Evolutionary conservation across 2,888 invertebrate genomes (phyloP), one percentile per base, ranked within the genome.

Genomic region (Eulithis prunata): DNA sequence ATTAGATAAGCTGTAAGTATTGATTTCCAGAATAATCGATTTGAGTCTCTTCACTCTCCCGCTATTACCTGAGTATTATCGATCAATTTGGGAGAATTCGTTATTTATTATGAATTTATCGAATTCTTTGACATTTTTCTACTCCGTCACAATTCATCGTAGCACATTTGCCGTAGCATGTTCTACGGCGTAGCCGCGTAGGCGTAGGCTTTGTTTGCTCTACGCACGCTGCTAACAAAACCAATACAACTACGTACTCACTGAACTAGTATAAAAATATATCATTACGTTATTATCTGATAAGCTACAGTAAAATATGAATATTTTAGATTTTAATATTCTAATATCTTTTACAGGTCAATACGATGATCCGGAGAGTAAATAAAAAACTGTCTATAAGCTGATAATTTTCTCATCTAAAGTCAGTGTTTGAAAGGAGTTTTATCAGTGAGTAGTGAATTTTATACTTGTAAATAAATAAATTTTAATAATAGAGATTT

Each of bases 381-480:
- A 73, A 69, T 68, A 72, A 73, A 70, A 49, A 53, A 65, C 47
- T 54, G 53, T 68, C n/a, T 46, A 46, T 64, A 61, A 57, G 65
- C 69, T 73, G 76, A 75, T 75, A 75, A 79, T 83, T 82, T 84
- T 83, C 78, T 79, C 76, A 78, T 84, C 77, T 84, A 81, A 83
- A 86, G 77, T 89, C 88, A 85, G 89, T 90, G 90, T 88, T 90
- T 89, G 86, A 85, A 82, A 82, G 79, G 73, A 72, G 78, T 83
- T 84, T 85, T 85, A 83, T 86, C 80, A 81, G 84, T 84, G 84
- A 81, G 89, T 91, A 91, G 90, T 87, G 84, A 85, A 84, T 91
- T 91, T 91, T 91, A 86, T 91, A 92, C 90, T 84, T 91, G 91
- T 92, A 91, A 82, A 91, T 89, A 91, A 70, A 79, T 80, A 87